Conservation (phyloP, 2,888 invertebrate genomes). For the Fragum sueziense region DNA sequence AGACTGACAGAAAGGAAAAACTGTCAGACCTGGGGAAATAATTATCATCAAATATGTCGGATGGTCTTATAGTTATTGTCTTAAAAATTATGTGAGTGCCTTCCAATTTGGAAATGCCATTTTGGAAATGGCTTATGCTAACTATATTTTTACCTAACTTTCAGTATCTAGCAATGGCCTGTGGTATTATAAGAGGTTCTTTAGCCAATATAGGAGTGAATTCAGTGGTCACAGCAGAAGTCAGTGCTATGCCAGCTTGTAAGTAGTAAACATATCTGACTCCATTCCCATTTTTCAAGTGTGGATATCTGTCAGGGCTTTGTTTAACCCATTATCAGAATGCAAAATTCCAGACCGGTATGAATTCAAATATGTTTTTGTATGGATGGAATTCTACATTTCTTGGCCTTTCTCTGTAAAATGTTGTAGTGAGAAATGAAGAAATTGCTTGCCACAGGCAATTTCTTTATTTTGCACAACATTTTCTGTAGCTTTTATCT, state of each 20-base stretch:
- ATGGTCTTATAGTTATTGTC: too few relatives aligned
- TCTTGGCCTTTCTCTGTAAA: neutral
- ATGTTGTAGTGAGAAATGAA: neutral
- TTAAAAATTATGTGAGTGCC: too few relatives aligned
- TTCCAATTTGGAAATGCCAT: too few relatives aligned
- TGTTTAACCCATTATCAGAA: neutral
- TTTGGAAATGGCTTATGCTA: conserved; percentile 59
- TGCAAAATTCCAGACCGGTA: too few relatives aligned
- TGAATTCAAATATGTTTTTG: neutral
- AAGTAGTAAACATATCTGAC: too few relatives aligned
- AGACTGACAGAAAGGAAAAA: too few relatives aligned
- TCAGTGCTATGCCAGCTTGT: conserved; percentile 92
- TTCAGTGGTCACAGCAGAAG: conserved; percentile 97
- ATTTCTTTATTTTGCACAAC: too few relatives aligned
- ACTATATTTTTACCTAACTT: conserved; percentile 23
- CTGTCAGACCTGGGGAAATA: too few relatives aligned
- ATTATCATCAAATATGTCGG: too few relatives aligned
- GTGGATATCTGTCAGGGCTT: neutral
- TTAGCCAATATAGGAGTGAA: conserved; percentile 96
- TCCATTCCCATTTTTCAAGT: too few relatives aligned
- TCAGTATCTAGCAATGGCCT: conserved; percentile 91
- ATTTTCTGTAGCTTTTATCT: too few relatives aligned
- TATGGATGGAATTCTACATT: neutral
- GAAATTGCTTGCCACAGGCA: too few relatives aligned
- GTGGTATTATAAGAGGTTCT: conserved; percentile 97